Evolutionary conservation across 2,888 invertebrate genomes (phyloP).

Genomic region (Opisthograptis luteolata): DNA sequence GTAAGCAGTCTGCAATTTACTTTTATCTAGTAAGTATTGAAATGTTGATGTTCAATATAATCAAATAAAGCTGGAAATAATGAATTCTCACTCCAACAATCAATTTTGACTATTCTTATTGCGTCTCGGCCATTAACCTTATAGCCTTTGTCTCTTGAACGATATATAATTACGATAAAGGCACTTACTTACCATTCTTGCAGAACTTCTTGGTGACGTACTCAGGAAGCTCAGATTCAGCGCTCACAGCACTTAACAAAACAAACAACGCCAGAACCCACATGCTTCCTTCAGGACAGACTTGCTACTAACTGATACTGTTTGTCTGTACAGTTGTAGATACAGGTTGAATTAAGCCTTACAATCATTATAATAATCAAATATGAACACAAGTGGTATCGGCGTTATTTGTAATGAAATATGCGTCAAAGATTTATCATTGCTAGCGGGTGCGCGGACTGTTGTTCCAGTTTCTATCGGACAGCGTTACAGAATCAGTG

Average conservation of each 20-base stretch:
- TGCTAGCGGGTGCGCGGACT: neutral
- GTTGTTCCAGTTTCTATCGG: neutral
- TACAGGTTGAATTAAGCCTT: too few relatives aligned
- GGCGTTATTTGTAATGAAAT: neutral
- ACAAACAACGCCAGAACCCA: constrained; percentile 29
- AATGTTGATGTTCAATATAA: too few relatives aligned
- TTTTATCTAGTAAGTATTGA: too few relatives aligned
- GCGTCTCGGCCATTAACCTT: neutral
- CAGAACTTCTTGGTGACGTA: constrained; percentile 61
- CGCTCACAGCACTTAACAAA: constrained; percentile 31
- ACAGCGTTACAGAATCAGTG: too few relatives aligned
- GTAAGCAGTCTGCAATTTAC: too few relatives aligned
- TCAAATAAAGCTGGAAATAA: too few relatives aligned
- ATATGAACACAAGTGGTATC: constrained; percentile 16
- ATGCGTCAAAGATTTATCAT: constrained; percentile 1
- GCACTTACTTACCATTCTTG: constrained; percentile 54
- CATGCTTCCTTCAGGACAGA: constrained; percentile 13
- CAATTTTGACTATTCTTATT: too few relatives aligned
- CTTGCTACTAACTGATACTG: constrained; percentile 5
- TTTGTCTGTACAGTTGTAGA: neutral
- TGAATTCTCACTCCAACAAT: too few relatives aligned
- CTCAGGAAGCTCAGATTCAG: constrained; percentile 47
- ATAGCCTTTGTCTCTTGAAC: neutral
- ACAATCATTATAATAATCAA: constrained; percentile 2
- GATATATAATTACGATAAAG: too few relatives aligned